Conservation (phyloP, 2,888 invertebrate species). For the Erebia palarica region DNA sequence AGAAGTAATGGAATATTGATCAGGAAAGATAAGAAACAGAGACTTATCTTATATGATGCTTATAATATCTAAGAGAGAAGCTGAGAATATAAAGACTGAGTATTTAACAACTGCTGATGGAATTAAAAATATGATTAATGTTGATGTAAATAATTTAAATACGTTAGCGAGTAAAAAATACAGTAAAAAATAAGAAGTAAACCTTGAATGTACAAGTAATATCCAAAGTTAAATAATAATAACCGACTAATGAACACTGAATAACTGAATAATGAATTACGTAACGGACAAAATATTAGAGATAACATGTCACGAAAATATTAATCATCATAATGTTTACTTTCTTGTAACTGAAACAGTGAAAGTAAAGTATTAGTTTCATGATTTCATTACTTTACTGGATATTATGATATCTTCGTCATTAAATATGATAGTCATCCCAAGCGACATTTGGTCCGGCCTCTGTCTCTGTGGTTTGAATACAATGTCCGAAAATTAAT, state of each 20-base stretch:
- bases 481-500: no score
- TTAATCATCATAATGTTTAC: slow-evolving; percentile 17
- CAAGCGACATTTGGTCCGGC: background rate
- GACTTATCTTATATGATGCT: background rate
- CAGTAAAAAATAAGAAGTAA: background rate
- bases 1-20: no score
- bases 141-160: slow-evolving; percentile 7
- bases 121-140: background rate
- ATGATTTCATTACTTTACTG: background rate
- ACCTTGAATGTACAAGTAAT: background rate
- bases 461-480: background rate
- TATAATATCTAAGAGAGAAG: background rate
- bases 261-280: background rate
- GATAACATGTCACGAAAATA: slow-evolving; percentile 23
- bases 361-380: slow-evolving; percentile 15
- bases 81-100: background rate
- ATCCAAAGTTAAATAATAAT: background rate
- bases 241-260: background rate
- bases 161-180: background rate
- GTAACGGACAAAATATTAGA: background rate
- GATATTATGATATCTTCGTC: background rate
- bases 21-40: no score
- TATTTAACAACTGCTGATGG: background rate
- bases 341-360: slow-evolving; percentile 21
- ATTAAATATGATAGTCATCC: background rate